phyloP scores from a whole-genome alignment of 2,888 invertebrate species.

The Acanthosoma haemorrhoidale region DNA sequence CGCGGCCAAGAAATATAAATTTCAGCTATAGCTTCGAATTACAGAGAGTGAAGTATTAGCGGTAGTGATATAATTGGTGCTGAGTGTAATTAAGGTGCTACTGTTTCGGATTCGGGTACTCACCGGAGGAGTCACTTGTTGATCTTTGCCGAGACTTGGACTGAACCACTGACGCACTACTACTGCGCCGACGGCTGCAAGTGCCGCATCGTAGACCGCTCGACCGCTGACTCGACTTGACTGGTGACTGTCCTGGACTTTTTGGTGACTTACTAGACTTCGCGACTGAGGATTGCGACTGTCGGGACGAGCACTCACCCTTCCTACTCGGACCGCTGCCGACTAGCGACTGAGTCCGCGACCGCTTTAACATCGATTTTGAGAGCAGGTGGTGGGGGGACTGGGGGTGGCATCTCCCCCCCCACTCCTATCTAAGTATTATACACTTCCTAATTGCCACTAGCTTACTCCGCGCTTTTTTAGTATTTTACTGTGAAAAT shows the following conservation, averaged over 20 bases:
- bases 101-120: background rate
- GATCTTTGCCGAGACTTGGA: background rate
- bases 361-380: conserved; percentile 26
- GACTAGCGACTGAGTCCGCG: conserved; percentile 14
- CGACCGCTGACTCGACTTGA: background rate
- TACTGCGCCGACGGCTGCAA: background rate
- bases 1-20: no score
- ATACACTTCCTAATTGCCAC: conserved; percentile 27
- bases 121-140: conserved; percentile 18
- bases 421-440: conserved; percentile 5
- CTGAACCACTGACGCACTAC: background rate
- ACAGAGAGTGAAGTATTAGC: no score
- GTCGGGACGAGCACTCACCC: no score
- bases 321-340: background rate
- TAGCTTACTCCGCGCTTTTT: conserved; percentile 2
- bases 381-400: conserved; percentile 24
- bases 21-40: no score
- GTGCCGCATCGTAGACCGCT: background rate
- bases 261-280: no score
- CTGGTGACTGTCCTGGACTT: no score
- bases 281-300: background rate
- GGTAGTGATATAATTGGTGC: no score
- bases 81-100: no score
- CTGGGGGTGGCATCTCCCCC: background rate
- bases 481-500: background rate